A percentile compares a stretch with the other conserved stretches of the same genome.
Evolutionary conservation across 1,140 invertebrate genomes (phyloP).

Genomic region (Neodiprion fabricii): DNA sequence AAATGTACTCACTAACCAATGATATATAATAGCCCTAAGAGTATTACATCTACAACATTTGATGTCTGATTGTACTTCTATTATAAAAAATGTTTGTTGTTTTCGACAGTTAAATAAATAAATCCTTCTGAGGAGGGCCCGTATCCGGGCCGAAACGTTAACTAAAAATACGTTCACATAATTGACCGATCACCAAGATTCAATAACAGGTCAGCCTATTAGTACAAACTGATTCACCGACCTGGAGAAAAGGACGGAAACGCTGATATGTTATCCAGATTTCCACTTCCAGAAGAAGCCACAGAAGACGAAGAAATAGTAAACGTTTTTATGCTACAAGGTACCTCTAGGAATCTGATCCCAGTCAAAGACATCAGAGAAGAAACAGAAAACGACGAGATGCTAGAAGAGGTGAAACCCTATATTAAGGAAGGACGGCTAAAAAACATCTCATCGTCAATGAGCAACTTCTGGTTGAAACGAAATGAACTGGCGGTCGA

Average conservation of each 20-base stretch:
- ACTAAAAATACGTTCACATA: too few species aligned
- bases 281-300: constrained; percentile 23
- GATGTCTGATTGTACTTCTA: too few species aligned
- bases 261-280: constrained; percentile 29
- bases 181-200: too few species aligned
- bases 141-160: too few species aligned
- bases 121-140: too few species aligned
- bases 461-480: constrained; percentile 8
- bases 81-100: too few species aligned
- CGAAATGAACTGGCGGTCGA: constrained; percentile 19
- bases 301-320: constrained; percentile 8
- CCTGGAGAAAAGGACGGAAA: constrained; percentile 20
- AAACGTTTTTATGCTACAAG: constrained; percentile 22
- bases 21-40: too few species aligned
- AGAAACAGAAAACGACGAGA: constrained; percentile 14
- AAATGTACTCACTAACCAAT: too few species aligned
- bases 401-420: constrained; percentile 11
- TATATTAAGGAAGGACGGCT: constrained; percentile 18
- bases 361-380: constrained; percentile 13
- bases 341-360: constrained; percentile 10
- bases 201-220: constrained; percentile 17
- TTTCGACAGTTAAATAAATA: too few species aligned
- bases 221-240: constrained; percentile 31
- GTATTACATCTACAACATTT: too few species aligned
- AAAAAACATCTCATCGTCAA: constrained; percentile 6